phyloP scores from a whole-genome alignment of 2,797 vertebrate genomes.

The Avahi laniger region DNA sequence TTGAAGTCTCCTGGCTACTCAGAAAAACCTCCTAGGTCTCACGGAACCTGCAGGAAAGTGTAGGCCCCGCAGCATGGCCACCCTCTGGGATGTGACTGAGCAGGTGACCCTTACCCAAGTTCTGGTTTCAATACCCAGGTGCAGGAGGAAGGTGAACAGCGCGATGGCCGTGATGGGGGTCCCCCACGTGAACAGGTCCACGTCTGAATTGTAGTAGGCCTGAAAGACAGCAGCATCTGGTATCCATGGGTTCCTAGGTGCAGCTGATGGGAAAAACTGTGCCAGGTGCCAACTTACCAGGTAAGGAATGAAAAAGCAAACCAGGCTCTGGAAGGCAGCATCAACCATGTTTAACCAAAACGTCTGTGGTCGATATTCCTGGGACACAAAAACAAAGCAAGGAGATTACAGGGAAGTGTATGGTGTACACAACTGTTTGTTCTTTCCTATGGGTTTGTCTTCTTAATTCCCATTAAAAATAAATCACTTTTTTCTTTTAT shows the following conservation, averaged over 20 bases:
- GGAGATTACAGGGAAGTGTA: background rate
- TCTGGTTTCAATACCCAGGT: slow-evolving; percentile 97
- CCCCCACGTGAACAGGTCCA: slow-evolving; percentile 97
- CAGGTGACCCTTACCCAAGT: slow-evolving; percentile 93
- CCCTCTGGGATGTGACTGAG: background rate
- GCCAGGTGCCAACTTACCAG: slow-evolving; percentile 90
- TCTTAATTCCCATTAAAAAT: background rate
- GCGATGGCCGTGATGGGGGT: slow-evolving; percentile 94
- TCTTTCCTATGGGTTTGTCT: background rate
- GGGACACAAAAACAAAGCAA: slow-evolving; percentile 36
- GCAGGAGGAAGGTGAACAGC: slow-evolving; percentile 94
- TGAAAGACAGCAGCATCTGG: slow-evolving; percentile 76
- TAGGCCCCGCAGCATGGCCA: fast-evolving
- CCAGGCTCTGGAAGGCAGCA: slow-evolving; percentile 97
- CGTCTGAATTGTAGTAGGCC: slow-evolving; percentile 94
- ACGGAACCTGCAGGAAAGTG: fast-evolving
- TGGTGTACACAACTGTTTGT: background rate
- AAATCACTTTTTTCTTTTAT: background rate
- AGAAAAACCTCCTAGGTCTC: background rate
- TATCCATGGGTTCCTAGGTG: fast-evolving
- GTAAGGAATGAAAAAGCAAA: slow-evolving; percentile 98
- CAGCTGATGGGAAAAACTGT: fast-evolving
- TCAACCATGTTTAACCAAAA: slow-evolving; percentile 99
- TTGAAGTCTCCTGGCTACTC: background rate
- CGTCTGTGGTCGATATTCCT: slow-evolving; percentile 97